These are phyloP conservation scores for Trididemnum clinides DNA, from an alignment of 23 tunicate genomes.

Conservation along the genomic window DNA sequence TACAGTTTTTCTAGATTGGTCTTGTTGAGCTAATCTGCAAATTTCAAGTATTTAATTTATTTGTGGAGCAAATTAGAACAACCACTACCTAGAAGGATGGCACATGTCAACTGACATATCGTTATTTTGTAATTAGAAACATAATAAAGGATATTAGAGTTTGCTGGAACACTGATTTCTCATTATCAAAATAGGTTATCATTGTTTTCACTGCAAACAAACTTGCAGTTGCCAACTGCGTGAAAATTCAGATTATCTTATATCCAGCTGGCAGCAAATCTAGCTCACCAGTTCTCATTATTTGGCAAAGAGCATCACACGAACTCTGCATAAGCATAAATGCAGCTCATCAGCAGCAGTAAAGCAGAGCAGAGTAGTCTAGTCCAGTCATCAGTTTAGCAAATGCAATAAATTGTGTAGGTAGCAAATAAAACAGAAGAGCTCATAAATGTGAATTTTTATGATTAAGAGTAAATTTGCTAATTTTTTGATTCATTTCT, in stretches of 20 bases:
- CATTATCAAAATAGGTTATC: constrained; percentile 16
- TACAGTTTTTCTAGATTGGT: background rate
- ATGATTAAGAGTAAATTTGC: background rate
- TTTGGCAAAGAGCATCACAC: too few relatives aligned
- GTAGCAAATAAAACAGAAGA: too few relatives aligned
- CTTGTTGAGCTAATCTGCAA: background rate
- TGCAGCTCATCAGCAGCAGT: too few relatives aligned
- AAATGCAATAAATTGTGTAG: too few relatives aligned
- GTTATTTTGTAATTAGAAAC: background rate
- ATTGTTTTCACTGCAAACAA: constrained; percentile 1
- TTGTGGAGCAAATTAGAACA: background rate
- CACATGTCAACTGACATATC: constrained; percentile 5
- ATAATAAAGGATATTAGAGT: background rate
- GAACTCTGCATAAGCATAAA: too few relatives aligned
- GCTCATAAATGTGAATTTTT: too few relatives aligned
- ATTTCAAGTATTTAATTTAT: background rate
- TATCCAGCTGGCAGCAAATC: background rate
- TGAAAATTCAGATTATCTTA: background rate
- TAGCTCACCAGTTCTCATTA: too few relatives aligned
- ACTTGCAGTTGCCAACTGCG: background rate
- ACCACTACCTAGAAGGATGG: constrained; percentile 1
- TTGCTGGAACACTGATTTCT: background rate
- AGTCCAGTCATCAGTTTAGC: too few relatives aligned
- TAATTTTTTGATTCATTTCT: background rate
- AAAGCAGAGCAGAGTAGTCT: too few relatives aligned